These are phyloP conservation scores for Lycodopsis pacificus DNA, from an alignment of 2,797 vertebrate species.

Conservation along the genomic window DNA sequence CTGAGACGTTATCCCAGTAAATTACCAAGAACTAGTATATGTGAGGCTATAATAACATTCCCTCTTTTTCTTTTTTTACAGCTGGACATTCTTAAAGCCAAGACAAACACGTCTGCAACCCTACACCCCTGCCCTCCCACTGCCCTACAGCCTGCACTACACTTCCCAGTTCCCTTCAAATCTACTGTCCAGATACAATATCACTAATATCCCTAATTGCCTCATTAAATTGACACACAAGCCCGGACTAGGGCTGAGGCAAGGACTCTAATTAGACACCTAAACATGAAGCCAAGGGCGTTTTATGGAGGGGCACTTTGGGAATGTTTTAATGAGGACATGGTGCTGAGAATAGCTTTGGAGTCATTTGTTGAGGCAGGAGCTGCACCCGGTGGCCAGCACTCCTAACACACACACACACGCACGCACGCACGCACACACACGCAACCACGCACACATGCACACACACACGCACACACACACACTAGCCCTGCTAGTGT, in stretches of 20 bases:
- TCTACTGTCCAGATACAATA: constrained; percentile 75
- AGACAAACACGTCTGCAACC: constrained; percentile 49
- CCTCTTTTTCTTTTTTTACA: constrained; percentile 24
- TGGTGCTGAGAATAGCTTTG: constrained; percentile 75
- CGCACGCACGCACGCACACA: neutral
- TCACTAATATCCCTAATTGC: constrained; percentile 77
- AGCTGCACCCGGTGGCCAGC: constrained; percentile 61
- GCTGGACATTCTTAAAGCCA: constrained; percentile 29
- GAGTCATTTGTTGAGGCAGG: constrained; percentile 78
- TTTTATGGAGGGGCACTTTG: constrained; percentile 78
- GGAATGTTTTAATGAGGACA: constrained; percentile 85
- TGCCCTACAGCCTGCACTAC: constrained; percentile 46
- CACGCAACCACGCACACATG: constrained; percentile 2
- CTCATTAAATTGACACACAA: constrained; percentile 82
- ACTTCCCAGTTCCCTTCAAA: constrained; percentile 45
- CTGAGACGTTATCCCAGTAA: neutral
- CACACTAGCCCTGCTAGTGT: neutral
- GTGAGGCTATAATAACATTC: neutral
- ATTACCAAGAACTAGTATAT: neutral
- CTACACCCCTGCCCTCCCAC: constrained; percentile 52
- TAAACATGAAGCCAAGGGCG: constrained; percentile 78
- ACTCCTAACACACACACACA: constrained; percentile 26
- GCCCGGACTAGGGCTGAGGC: constrained; percentile 67
- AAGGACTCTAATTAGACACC: constrained; percentile 80
- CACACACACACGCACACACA: constrained; percentile 1